Evolutionary conservation across 2,113 vertebrate species (phyloP).

Genomic region (Salvator merianae): DNA sequence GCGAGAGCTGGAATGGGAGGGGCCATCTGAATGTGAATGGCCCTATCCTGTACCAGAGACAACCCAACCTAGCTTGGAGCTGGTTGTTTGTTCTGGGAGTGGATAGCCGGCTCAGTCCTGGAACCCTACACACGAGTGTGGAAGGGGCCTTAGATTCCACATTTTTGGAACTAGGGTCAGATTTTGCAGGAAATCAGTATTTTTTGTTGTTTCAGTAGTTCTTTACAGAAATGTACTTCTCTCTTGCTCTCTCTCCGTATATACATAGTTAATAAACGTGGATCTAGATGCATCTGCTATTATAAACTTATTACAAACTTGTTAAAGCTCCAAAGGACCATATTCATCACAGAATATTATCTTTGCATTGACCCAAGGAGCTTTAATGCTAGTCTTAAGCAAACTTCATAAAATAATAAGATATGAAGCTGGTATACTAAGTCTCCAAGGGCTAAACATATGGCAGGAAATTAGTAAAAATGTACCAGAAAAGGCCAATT

Average conservation of each 20-base stretch:
- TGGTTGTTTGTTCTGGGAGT: too few relatives aligned
- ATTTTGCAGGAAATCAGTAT: not conserved
- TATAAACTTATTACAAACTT: too few relatives aligned
- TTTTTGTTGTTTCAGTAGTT: not conserved
- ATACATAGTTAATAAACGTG: too few relatives aligned
- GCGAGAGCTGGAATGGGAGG: too few relatives aligned
- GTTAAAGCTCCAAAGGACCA: not conserved
- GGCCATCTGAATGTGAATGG: too few relatives aligned
- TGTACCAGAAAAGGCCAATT: not conserved
- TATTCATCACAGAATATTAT: not conserved
- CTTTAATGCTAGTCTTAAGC: conserved; percentile 5
- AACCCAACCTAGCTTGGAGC: too few relatives aligned
- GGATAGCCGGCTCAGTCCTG: too few relatives aligned
- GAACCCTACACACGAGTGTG: too few relatives aligned
- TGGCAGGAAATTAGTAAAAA: conserved; percentile 17
- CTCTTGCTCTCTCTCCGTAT: too few relatives aligned
- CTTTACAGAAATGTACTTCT: not conserved
- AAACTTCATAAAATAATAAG: conserved; percentile 7
- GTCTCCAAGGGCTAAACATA: conserved; percentile 1
- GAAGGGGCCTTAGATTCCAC: too few relatives aligned
- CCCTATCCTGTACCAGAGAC: too few relatives aligned
- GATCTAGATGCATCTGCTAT: too few relatives aligned
- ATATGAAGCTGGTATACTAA: conserved; percentile 1
- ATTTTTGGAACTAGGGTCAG: not conserved
- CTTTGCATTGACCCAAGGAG: not conserved